Base-by-base conservation (phyloP, 2,113 vertebrate species). In the Burhinus bistriatus region DNA sequence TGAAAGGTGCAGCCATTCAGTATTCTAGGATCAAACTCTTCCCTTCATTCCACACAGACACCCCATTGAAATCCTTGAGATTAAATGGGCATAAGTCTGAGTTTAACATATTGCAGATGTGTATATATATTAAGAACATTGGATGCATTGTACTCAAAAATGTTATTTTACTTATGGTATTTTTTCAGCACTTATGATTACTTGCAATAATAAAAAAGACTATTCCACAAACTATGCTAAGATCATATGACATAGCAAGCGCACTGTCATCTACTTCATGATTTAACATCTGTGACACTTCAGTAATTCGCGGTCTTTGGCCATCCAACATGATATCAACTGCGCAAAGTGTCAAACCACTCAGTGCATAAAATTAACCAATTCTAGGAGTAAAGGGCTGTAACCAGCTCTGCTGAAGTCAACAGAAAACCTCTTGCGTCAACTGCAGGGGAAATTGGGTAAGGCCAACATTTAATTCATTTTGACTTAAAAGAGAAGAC, bases 51-150 rank as follows among this genome's bases (percentile, higher is more conserved):
- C 44, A n/a, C 49, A 87, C 70, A 89, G 76, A 87, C 92, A 95
- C 77, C 4, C 69, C 61, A 83, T 92, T 94, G 90, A 97, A 95
- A 92, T 79, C 30, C 15, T 78, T 69, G 59, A 76, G 70, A 96
- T 97, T 95, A 94, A 94, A 65, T 61, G 70, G 52, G 61, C 21
- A 9, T 76, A 62, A 94, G 47, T 72, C 68, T 95, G 82, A 88
- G 64, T 86, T 92, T 94, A 97, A 94, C 95, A 83, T 93, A 93
- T 95, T 96, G 76, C 96, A 97, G 95, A 94, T 95, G 95, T 97
- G 90, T 86, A 42, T 70, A 83, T 54, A 36, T 42, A 64, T 91
- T 75, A 96, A 72, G 90, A 97, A 96, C 95, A 97, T 95, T 92
- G 89, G 89, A 69, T 64, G 30, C 86, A 97, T 94, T 97, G 94